Base-by-base conservation (phyloP, 53 echinoderm and acorn worm species). In the Paracentrotus lividus region DNA sequence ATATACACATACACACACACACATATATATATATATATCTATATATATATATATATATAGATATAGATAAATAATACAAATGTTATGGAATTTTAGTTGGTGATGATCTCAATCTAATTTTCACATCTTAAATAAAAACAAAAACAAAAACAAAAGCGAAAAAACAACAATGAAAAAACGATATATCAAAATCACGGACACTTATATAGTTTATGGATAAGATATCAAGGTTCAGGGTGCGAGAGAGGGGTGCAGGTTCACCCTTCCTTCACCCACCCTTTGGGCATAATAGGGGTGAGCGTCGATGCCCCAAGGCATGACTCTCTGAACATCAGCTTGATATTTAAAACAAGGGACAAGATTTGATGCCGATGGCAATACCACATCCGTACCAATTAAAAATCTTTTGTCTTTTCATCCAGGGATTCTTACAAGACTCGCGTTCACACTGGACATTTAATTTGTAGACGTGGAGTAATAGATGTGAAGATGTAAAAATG, bases 351-450 rank as follows among this genome's bases (percentile, higher is more conserved):
- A 78, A 78, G 47, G 47, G 78, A 47, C 78, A 78, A 20, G 78
- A n/a, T 45, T 45, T 47, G 24, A 78, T 78, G 78, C 78, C 78
- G 45, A n/a, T 78, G 78, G 78, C 78, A n/a, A 78, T 47, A 78
- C 78, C 78, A 78, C 78, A 78, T 78, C 78, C 78, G 78, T 78
- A 10, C 43, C 47, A 78, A 78, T 78, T 78, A 78, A 45, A 44
- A 78, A 43, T 78, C 78, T 47, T 78, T 78, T 78, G 78, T 78
- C 78, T 78, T 78, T 78, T 47, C 78, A 45, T 45, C 78, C 78
- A n/a, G 78, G 36, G 6, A 43, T 78, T 47, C 45, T 45, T 45
- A 78, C 33, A 26, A 47, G 45, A 78, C 0, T 47, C 24, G 8
- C 24, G 43, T 78, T 78, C 78, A 78, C 78, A n/a, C 3, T 47